phyloP scores from a whole-genome alignment of 2,888 invertebrate genomes.

The Eumerus sabulonum region DNA sequence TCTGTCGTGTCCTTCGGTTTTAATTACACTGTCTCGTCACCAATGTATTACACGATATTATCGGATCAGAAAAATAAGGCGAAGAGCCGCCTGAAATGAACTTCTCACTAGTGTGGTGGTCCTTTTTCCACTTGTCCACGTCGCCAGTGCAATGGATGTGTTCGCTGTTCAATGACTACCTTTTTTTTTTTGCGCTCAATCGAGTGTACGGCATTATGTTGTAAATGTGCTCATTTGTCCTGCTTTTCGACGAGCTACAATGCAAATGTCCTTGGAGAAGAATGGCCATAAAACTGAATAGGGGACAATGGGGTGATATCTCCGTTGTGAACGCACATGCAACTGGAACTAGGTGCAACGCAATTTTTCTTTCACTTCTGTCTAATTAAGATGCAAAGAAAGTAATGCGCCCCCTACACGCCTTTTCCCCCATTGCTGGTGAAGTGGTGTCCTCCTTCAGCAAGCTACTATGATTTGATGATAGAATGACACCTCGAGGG shows the following conservation, averaged over 20 bases:
- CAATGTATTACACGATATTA: slow-evolving; percentile 47
- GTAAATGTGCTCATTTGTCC: slow-evolving; percentile 7
- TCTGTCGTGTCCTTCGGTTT: slow-evolving; percentile 54
- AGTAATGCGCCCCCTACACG: slow-evolving; percentile 22
- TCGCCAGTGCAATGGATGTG: slow-evolving; percentile 7
- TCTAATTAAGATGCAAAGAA: slow-evolving; percentile 61
- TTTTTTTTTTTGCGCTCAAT: slow-evolving; percentile 56
- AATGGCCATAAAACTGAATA: slow-evolving; percentile 22
- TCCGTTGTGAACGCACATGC: slow-evolving; percentile 1
- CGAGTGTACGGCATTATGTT: slow-evolving; percentile 59
- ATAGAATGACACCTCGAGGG: slow-evolving; percentile 49
- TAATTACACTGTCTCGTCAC: slow-evolving; percentile 41
- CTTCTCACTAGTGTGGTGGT: slow-evolving; percentile 32
- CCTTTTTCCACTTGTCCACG: slow-evolving; percentile 36
- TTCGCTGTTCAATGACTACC: slow-evolving; percentile 59
- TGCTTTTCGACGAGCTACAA: slow-evolving; percentile 12
- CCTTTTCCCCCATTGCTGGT: too few relatives aligned
- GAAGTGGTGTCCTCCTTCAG: slow-evolving; percentile 22
- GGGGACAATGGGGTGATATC: slow-evolving; percentile 16
- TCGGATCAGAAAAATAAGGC: not conserved
- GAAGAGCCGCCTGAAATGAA: not conserved
- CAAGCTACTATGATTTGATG: slow-evolving; percentile 19
- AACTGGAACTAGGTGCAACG: not conserved
- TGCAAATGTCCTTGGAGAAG: slow-evolving; percentile 49
- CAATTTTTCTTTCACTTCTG: slow-evolving; percentile 20